Base-by-base conservation (phyloP, 2,888 invertebrate genomes). In the Himalopsyche tibetana region DNA sequence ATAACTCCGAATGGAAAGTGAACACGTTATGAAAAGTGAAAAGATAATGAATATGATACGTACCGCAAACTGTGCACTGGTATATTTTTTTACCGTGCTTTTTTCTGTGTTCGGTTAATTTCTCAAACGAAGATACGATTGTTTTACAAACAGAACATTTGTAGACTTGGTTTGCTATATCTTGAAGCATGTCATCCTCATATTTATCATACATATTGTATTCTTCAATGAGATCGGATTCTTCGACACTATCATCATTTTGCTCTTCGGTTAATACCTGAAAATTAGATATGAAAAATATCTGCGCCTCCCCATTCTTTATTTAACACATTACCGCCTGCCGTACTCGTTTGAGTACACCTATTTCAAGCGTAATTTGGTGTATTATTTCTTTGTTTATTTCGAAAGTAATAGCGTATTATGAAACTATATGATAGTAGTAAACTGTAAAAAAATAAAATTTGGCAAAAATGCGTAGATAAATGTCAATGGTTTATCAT, bases 21-120 rank as follows among this genome's bases (percentile, higher is more conserved):
- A 19, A 19, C 19, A 19, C 82, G 83, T 85, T 8, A 0, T 81
- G 80, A 28, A 40, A 55, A 45, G 36, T 74, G 63, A 5, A 28
- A 82, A 38, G 2, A 82, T 51, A 15, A 51, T 51, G 2, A 15
- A 51, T 15, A 82, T 63, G 12, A 17, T 63, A 87, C 87, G 15
- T 82, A 86, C 88, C 85, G 83, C 88, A 88, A 42, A 51, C 74
- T 5, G 80, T 38, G 74, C 88, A 88, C 55, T 82, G 63, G 51
- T 63, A 82, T 28, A 55, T 55, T 36, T 80, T 85, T 80, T 83
- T 55, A 11, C n/a, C 55, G 15, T 74, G 74, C 19, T 0, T 74
- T 74, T 74, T 74, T 19, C 80, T 40, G 80, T 80, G 42, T 42
- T 19, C 36, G 12, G 74, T 74, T 12, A 74, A 12, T 36, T 74